Conservation (phyloP, 1,140 invertebrate species). For the Chlorops oryzae region DNA sequence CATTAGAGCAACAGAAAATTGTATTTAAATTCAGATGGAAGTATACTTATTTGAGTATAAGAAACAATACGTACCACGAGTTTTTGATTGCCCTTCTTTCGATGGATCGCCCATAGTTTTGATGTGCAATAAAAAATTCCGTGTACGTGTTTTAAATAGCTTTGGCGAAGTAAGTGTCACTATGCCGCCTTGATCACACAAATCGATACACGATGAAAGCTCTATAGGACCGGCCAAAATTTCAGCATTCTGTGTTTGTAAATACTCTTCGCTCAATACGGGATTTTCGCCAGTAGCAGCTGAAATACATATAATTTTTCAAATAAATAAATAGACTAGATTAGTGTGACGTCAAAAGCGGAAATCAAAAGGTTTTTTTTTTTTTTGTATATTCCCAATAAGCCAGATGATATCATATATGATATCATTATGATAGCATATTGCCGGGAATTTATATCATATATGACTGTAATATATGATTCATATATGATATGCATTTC, state of each 20-base stretch:
- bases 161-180: slow-evolving; percentile 81
- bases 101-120: slow-evolving; percentile 67
- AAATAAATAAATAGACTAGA: slow-evolving; percentile 7
- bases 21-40: too few species aligned
- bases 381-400: neutral
- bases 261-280: slow-evolving; percentile 71
- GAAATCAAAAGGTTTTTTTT: too few species aligned
- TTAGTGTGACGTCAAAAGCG: neutral
- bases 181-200: slow-evolving; percentile 75
- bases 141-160: slow-evolving; percentile 68
- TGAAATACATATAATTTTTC: too few species aligned
- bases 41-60: too few species aligned
- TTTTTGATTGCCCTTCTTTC: slow-evolving; percentile 53
- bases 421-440: too few species aligned
- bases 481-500: too few species aligned
- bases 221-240: slow-evolving; percentile 82
- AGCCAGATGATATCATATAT: too few species aligned
- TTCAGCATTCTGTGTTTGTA: slow-evolving; percentile 79
- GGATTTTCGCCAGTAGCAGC: slow-evolving; percentile 62
- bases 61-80: slow-evolving; percentile 49
- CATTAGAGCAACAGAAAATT: too few species aligned
- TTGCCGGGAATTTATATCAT: too few species aligned
- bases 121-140: slow-evolving; percentile 78
- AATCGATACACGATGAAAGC: slow-evolving; percentile 71
- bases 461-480: too few species aligned